A percentile compares a stretch with the other conserved stretches of the same genome.
These are phyloP conservation scores for Sandelia bainsii DNA, from an alignment of 2,797 vertebrate genomes.

Conservation along the genomic window DNA sequence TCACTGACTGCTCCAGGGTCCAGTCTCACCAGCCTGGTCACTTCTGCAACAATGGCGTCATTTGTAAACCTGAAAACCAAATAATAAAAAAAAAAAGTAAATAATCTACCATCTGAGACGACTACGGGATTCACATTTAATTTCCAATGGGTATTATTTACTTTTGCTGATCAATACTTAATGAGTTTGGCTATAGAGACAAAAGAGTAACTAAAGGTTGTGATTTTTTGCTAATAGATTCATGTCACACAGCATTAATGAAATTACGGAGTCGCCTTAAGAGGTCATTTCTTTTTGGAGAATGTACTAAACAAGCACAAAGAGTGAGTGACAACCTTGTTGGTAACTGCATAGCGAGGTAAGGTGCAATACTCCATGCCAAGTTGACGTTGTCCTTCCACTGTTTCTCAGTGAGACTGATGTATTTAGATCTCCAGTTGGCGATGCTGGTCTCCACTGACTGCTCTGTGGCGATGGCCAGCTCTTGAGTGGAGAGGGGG, in stretches of 20 bases:
- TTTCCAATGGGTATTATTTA: too few species aligned
- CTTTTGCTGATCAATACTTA: too few species aligned
- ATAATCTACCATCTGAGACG: neutral
- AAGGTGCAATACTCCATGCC: constrained; percentile 95
- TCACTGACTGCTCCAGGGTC: constrained; percentile 96
- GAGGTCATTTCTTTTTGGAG: neutral
- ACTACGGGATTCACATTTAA: neutral
- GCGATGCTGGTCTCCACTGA: constrained; percentile 95
- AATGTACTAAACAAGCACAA: neutral
- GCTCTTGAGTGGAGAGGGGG: constrained; percentile 92
- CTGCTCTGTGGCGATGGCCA: constrained; percentile 90
- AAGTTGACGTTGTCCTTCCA: constrained; percentile 99
- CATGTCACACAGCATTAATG: neutral
- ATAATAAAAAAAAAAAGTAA: neutral
- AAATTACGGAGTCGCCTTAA: neutral
- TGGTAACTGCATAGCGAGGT: constrained; percentile 95
- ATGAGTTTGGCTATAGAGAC: neutral
- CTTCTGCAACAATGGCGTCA: constrained; percentile 95
- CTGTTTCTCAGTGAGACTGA: constrained; percentile 95
- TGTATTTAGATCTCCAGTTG: constrained; percentile 98
- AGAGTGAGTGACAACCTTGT: constrained; percentile 77
- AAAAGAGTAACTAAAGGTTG: too few species aligned
- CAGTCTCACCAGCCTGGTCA: constrained; percentile 94
- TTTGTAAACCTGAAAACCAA: constrained; percentile 92
- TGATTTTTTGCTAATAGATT: too few species aligned